Percentiles rank a stretch among this genome's conserved stretches.
Evolutionary conservation across 2,888 invertebrate genomes (phyloP).

Genomic region (Mesopsocus fuscifrons): DNA sequence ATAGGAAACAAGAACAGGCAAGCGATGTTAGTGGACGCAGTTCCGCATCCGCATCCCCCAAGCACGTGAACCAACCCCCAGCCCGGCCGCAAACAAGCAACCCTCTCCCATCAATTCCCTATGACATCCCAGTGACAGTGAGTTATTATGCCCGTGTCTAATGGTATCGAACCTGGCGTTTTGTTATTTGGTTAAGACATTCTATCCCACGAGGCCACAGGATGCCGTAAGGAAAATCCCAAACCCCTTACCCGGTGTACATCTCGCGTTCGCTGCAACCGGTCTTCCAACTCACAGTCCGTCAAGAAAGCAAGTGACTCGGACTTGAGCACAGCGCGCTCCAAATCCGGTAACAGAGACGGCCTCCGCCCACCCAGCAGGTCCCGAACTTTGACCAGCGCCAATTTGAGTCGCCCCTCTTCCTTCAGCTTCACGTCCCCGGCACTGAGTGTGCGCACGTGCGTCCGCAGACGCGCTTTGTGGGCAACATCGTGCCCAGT

Average conservation of each 20-base stretch:
- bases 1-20: too few species aligned
- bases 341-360: slow-evolving; percentile 27
- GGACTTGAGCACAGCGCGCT: slow-evolving; percentile 29
- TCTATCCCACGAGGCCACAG: too few species aligned
- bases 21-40: too few species aligned
- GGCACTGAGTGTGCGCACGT: slow-evolving; percentile 14
- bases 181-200: too few species aligned
- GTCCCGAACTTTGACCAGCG: neutral
- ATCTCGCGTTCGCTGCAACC: slow-evolving; percentile 29
- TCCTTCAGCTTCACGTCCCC: slow-evolving; percentile 11
- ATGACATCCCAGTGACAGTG: too few species aligned
- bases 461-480: neutral
- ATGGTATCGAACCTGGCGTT: too few species aligned
- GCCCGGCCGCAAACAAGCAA: too few species aligned
- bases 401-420: neutral
- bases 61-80: too few species aligned
- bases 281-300: slow-evolving; percentile 29
- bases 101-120: too few species aligned
- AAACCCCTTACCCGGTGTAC: slow-evolving; percentile 29
- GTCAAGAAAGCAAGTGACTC: slow-evolving; percentile 31
- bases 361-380: neutral
- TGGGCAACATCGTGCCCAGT: neutral
- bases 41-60: too few species aligned
- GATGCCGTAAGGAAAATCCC: too few species aligned
- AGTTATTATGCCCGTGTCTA: too few species aligned